Percentiles rank a stretch among this genome's conserved stretches.
Evolutionary conservation across 2,113 vertebrate genomes (phyloP).

Genomic region (Donacobius atricapilla): DNA sequence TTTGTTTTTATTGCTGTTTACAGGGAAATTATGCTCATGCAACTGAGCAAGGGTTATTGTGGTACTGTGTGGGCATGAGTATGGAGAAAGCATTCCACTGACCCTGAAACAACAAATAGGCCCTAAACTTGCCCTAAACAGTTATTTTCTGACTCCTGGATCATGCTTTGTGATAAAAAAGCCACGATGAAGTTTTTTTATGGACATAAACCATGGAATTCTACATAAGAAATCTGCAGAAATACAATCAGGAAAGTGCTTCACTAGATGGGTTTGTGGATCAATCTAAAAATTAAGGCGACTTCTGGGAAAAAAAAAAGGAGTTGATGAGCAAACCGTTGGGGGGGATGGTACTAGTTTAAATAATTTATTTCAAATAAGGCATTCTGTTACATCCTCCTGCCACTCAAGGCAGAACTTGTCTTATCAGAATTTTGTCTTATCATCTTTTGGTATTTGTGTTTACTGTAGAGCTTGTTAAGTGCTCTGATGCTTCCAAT

Average conservation of each 20-base stretch:
- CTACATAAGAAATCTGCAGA: neutral
- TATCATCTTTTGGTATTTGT: neutral
- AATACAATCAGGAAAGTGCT: neutral
- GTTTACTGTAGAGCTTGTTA: neutral
- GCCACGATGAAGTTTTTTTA: neutral
- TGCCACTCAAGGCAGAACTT: neutral
- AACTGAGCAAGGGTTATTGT: neutral
- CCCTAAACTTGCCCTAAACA: neutral
- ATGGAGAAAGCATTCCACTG: neutral
- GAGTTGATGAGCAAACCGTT: neutral
- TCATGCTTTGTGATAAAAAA: neutral
- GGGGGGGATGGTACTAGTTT: rapidly evolving
- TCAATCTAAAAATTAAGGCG: neutral
- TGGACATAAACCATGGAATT: neutral
- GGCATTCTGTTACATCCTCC: neutral
- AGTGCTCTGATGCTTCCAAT: neutral
- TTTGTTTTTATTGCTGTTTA: neutral
- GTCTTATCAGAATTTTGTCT: neutral
- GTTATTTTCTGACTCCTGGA: neutral
- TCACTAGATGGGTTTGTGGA: neutral
- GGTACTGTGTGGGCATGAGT: rapidly evolving
- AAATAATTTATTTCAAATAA: neutral
- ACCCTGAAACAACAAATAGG: neutral
- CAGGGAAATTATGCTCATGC: rapidly evolving
- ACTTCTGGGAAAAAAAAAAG: neutral